These are phyloP conservation scores for Amiota minor DNA, from an alignment of 2,888 invertebrate genomes.

Conservation along the genomic window DNA sequence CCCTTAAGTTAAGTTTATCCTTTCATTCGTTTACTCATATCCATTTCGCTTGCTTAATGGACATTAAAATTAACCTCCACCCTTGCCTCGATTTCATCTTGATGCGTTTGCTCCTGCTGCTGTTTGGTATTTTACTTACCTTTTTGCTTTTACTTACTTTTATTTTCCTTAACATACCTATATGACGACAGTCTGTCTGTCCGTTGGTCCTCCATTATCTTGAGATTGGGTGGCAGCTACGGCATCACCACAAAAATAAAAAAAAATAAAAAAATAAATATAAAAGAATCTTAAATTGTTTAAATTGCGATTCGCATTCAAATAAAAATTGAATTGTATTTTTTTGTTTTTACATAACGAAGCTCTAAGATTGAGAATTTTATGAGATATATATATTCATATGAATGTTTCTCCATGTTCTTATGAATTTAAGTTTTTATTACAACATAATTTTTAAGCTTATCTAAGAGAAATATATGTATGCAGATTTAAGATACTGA, in stretches of 20 bases:
- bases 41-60: constrained; percentile 67
- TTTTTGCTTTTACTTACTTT: constrained; percentile 26
- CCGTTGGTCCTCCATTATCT: background rate
- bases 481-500: no score
- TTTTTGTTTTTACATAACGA: no score
- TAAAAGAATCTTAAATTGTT: background rate
- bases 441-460: no score
- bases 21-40: constrained; percentile 49
- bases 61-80: constrained; percentile 65
- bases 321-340: background rate
- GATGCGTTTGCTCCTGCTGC: background rate
- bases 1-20: constrained; percentile 49
- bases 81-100: background rate
- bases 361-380: no score
- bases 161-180: constrained; percentile 1
- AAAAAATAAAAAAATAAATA: constrained; percentile 3
- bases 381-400: no score
- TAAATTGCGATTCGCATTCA: background rate
- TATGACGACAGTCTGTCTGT: constrained; percentile 12
- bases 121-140: background rate
- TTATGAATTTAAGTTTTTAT: no score
- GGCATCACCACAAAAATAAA: background rate
- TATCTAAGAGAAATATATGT: no score
- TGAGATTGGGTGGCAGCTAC: constrained; percentile 47
- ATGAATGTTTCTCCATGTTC: no score